phyloP scores from a whole-genome alignment of 2,797 vertebrate species.

The Bufotes viridis region DNA sequence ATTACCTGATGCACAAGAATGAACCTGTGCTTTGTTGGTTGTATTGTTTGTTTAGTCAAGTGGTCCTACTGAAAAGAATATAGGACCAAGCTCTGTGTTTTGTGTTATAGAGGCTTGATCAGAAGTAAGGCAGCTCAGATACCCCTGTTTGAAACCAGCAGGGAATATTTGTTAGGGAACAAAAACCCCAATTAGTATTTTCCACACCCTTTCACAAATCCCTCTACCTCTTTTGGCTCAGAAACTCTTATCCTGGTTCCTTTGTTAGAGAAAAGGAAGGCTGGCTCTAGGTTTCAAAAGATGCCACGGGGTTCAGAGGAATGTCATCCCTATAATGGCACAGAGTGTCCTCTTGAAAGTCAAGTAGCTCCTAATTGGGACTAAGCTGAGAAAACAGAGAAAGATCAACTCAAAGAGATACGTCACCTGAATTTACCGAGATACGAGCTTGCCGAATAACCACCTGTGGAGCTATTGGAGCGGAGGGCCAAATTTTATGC shows the following conservation, averaged over 20 bases:
- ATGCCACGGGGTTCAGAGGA: slow-evolving; percentile 62
- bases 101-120: slow-evolving; percentile 73
- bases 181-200: slow-evolving; percentile 84
- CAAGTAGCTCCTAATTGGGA: slow-evolving; percentile 59
- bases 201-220: slow-evolving; percentile 82
- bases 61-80: slow-evolving; percentile 67
- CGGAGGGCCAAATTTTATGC: slow-evolving; percentile 76
- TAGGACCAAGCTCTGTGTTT: slow-evolving; percentile 69
- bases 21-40: slow-evolving; percentile 62
- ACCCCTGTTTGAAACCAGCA: slow-evolving; percentile 77
- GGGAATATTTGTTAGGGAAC: slow-evolving; percentile 78
- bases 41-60: slow-evolving; percentile 71
- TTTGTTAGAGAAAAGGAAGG: slow-evolving; percentile 73
- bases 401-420: background rate
- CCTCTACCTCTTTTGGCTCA: slow-evolving; percentile 74
- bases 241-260: slow-evolving; percentile 71
- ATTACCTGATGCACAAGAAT: background rate
- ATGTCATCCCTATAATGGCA: slow-evolving; percentile 59
- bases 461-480: slow-evolving; percentile 88
- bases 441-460: slow-evolving; percentile 90
- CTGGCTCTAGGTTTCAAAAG: slow-evolving; percentile 62
- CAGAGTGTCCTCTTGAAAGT: slow-evolving; percentile 61
- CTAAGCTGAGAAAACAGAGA: slow-evolving; percentile 32
- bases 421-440: slow-evolving; percentile 83
- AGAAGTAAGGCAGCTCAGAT: slow-evolving; percentile 77